These are phyloP conservation scores for Craseonycteris thonglongyai DNA, from an alignment of 2,113 vertebrate genomes.

Conservation along the genomic window DNA sequence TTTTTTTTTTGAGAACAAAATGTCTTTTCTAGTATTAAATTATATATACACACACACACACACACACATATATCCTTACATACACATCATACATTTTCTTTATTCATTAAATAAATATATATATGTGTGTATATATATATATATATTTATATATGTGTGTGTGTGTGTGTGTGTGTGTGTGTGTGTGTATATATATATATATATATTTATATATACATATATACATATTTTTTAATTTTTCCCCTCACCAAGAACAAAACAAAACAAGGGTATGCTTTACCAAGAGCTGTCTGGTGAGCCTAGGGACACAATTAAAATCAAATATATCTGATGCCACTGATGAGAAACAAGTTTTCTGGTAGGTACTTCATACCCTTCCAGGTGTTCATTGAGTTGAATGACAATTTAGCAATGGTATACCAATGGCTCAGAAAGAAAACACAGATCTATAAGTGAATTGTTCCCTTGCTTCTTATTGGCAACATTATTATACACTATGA, in stretches of 20 bases:
- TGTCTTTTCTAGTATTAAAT: constrained; percentile 33
- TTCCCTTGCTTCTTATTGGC: background rate
- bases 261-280: background rate
- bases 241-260: too few relatives aligned
- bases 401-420: background rate
- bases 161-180: too few relatives aligned
- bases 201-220: too few relatives aligned
- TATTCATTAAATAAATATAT: too few relatives aligned
- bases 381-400: background rate
- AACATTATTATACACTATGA: background rate
- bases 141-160: too few relatives aligned
- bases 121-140: too few relatives aligned
- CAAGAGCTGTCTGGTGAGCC: background rate
- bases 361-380: background rate
- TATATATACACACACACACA: background rate
- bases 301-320: background rate
- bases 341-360: background rate
- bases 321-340: background rate
- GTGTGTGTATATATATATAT: too few relatives aligned
- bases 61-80: background rate
- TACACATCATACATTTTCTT: background rate
- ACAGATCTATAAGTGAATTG: too few relatives aligned
- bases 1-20: constrained; percentile 43
- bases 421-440: background rate
- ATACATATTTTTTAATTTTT: too few relatives aligned